Evolutionary conservation across 2,888 invertebrate genomes (phyloP), one percentile per base, ranked within the genome.

Genomic region (Sesamia inferens): DNA sequence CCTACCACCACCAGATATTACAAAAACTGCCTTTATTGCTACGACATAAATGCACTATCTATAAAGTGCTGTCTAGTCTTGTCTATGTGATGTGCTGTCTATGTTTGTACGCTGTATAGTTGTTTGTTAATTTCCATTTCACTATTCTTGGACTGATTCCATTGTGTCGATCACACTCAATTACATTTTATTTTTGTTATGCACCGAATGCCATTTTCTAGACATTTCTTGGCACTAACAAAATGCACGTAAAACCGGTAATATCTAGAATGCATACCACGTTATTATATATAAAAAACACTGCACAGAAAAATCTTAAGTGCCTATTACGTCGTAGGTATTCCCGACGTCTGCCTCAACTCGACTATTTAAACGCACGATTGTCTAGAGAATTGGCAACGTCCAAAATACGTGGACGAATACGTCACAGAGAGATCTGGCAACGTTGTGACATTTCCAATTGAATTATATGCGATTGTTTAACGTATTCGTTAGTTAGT

Each of bases 401-500:
- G 74, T 70, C 22, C 54, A 22, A 81, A 85, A 84, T 86, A 81
- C 79, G 74, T 84, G 65, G 72, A 81, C 77, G 66, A 22, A 44
- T 63, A 81, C 86, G 84, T 81, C 84, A 84, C 75, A 51, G n/a
- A 13, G 68, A 70, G 54, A 79, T 57, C 77, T 85, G 75, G 79
- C 86, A 84, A 77, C 76, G 67, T 68, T 64, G 74, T 79, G 71
- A 68, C 74, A 75, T 78, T 85, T 85, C 70, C 68, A 68, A 85
- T 81, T 77, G 81, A 85, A 79, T 81, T 75, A 74, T 75, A 63
- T 62, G 51, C 73, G 71, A 84, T 84, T 81, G 76, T 81, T 85
- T 74, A 61, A 61, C 59, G 24, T 39, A 66, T 80, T 67, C 39
- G 57, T 39, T 69, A 8, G 74, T 68, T 66, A 65, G 55, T 69